Conservation (phyloP, 1,140 invertebrate genomes). For the Procambarus clarkii region DNA sequence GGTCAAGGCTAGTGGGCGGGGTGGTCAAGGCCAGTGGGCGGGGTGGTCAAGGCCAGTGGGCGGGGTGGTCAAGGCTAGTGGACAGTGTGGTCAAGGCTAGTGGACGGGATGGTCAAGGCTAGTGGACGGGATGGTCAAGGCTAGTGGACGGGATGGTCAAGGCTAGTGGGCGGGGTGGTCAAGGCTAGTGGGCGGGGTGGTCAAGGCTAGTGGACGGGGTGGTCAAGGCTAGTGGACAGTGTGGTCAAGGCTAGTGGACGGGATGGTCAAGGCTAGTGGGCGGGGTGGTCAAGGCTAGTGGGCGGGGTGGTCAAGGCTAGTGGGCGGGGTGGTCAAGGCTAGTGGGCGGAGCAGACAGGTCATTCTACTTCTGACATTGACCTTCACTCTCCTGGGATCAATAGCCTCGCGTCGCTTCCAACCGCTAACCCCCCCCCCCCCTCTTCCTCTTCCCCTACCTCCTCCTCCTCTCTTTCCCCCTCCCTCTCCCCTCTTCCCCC, state of each 20-base stretch:
- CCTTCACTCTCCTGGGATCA: constrained; percentile 41
- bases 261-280: not conserved
- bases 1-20: no score
- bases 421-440: not conserved
- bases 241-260: not conserved
- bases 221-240: not conserved
- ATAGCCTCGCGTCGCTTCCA: constrained; percentile 5
- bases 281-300: not conserved
- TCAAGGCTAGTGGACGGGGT: not conserved
- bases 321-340: constrained; percentile 13
- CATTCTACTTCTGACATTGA: constrained; percentile 56
- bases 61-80: not conserved
- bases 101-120: no score
- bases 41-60: not conserved
- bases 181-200: no score
- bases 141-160: no score
- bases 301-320: not conserved
- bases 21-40: not conserved
- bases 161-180: not conserved
- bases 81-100: no score
- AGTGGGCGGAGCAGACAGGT: constrained; percentile 46
- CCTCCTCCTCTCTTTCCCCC: not conserved
- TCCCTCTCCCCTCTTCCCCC: not conserved
- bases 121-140: no score
- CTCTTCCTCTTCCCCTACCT: not conserved